Percentiles rank a stretch among this genome's conserved stretches.
phyloP scores from a whole-genome alignment of 2,888 invertebrate genomes.

The Malthinus seriepunctatus region DNA sequence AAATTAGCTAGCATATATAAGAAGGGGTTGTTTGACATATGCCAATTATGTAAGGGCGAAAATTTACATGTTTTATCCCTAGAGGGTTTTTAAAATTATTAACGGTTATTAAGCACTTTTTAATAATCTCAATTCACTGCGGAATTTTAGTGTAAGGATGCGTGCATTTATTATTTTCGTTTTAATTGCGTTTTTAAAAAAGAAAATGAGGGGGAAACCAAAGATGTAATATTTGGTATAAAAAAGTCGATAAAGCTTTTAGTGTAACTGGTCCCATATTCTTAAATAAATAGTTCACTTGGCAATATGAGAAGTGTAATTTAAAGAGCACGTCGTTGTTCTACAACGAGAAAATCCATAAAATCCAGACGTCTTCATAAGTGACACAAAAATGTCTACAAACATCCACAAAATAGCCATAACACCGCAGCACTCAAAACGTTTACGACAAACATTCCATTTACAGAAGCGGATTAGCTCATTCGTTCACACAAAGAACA shows the following conservation, averaged over 20 bases:
- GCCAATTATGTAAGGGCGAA: slow-evolving; percentile 12
- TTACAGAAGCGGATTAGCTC: too few species aligned
- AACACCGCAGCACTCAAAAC: too few species aligned
- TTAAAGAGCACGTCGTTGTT: background rate
- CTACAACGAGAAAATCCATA: slow-evolving; percentile 5
- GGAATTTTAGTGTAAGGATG: background rate
- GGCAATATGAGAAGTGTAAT: too few species aligned
- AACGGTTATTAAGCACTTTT: slow-evolving; percentile 4
- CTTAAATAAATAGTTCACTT: too few species aligned
- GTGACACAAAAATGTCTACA: too few species aligned
- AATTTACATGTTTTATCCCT: background rate
- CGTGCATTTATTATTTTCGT: background rate
- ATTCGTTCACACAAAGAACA: too few species aligned
- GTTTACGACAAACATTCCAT: too few species aligned
- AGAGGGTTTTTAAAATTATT: slow-evolving; percentile 4
- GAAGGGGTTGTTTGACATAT: slow-evolving; percentile 20
- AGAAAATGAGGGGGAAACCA: too few species aligned
- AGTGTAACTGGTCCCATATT: too few species aligned
- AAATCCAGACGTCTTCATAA: background rate
- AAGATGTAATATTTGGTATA: too few species aligned
- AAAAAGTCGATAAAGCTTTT: too few species aligned
- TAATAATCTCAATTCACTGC: background rate
- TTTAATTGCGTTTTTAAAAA: background rate
- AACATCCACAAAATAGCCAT: too few species aligned
- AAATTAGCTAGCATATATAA: slow-evolving; percentile 20